Evolutionary conservation across 2,888 invertebrate genomes (phyloP).

Genomic region (Netelia fuscicornis): DNA sequence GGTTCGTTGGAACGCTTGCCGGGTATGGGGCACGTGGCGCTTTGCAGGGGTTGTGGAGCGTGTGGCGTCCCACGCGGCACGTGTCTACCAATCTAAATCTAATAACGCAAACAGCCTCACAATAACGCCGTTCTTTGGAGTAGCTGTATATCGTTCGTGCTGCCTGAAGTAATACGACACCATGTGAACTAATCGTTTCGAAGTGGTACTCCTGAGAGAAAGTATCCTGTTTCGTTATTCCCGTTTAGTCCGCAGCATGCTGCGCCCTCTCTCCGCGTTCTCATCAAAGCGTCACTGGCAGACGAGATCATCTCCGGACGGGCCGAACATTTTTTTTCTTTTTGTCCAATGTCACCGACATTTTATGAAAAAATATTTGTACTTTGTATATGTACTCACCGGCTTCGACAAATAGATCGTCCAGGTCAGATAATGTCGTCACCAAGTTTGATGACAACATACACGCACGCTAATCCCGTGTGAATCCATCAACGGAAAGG

Average conservation of each 20-base stretch:
- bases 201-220: constrained; percentile 77
- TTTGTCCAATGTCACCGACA: constrained; percentile 33
- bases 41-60: constrained; percentile 39
- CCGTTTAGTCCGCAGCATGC: constrained; percentile 60
- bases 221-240: constrained; percentile 80
- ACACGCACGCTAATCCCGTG: constrained; percentile 40
- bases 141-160: constrained; percentile 70
- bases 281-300: constrained; percentile 40
- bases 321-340: constrained; percentile 17
- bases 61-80: constrained; percentile 71
- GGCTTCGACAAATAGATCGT: constrained; percentile 57
- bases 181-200: constrained; percentile 84
- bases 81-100: constrained; percentile 84
- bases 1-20: constrained; percentile 51
- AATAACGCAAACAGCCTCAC: constrained; percentile 83
- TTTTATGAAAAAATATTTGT: constrained; percentile 56
- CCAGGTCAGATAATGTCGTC: constrained; percentile 53
- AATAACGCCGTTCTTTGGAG: constrained; percentile 75
- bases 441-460: constrained; percentile 33
- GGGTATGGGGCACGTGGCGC: constrained; percentile 62
- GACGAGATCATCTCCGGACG: background rate
- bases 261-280: constrained; percentile 19
- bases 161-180: constrained; percentile 81
- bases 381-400: constrained; percentile 25
- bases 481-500: constrained; percentile 56